Evolutionary conservation across 1,140 invertebrate genomes (phyloP).

Genomic region (Drosophila arizonae): DNA sequence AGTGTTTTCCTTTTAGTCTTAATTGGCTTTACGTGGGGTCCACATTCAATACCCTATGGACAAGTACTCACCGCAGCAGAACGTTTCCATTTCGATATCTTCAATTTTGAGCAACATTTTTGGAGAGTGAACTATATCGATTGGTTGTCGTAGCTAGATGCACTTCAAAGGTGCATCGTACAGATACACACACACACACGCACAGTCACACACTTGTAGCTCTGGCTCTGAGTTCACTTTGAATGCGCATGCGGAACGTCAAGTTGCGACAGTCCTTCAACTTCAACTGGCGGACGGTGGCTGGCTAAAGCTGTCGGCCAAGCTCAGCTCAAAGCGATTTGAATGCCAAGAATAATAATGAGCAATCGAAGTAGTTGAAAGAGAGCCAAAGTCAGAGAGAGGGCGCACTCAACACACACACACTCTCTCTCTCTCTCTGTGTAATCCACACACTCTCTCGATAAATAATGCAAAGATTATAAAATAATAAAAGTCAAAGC

Average conservation of each 20-base stretch:
- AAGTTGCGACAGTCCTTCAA: conserved; percentile 76
- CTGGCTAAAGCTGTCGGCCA: conserved; percentile 55
- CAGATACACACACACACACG: background rate
- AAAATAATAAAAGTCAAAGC: conserved; percentile 72
- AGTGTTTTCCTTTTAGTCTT: conserved; percentile 7
- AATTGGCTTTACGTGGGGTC: conserved; percentile 18
- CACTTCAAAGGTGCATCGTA: conserved; percentile 30
- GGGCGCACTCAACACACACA: background rate
- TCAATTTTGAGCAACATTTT: conserved; percentile 72
- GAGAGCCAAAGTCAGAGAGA: background rate
- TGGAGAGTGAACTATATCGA: conserved; percentile 5
- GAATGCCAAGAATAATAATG: conserved; percentile 76
- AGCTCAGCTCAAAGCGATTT: conserved; percentile 39
- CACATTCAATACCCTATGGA: background rate
- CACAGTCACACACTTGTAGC: background rate
- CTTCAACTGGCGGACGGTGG: conserved; percentile 59
- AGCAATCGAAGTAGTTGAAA: conserved; percentile 31
- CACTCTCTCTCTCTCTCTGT: background rate
- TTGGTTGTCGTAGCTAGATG: background rate
- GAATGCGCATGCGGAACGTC: conserved; percentile 68
- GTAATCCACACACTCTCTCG: background rate
- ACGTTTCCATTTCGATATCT: conserved; percentile 78
- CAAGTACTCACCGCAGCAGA: conserved; percentile 76
- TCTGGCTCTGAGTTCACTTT: conserved; percentile 21
- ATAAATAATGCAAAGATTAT: conserved; percentile 67